These are phyloP conservation scores for Nycteola revayana DNA, from an alignment of 2,888 invertebrate species.

Conservation along the genomic window DNA sequence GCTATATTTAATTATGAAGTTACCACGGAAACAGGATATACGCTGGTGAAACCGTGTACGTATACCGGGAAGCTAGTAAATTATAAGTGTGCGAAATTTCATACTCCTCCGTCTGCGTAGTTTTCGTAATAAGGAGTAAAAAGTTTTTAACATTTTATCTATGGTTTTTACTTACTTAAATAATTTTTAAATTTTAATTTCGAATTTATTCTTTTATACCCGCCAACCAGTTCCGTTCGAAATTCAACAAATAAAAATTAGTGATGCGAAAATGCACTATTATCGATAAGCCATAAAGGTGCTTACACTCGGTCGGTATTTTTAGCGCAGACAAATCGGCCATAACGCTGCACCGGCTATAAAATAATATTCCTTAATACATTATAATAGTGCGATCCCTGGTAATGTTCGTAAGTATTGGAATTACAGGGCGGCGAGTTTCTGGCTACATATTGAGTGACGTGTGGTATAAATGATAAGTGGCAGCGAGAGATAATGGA, in stretches of 20 bases:
- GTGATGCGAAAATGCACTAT: conserved; percentile 21
- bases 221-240: conserved; percentile 2
- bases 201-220: neutral
- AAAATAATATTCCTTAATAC: conserved; percentile 81
- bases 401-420: conserved; percentile 79
- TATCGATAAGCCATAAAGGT: conserved; percentile 26
- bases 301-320: conserved; percentile 50
- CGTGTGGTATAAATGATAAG: conserved; percentile 36
- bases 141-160: no score
- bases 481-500: conserved; percentile 11
- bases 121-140: no score
- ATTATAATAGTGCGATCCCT: conserved; percentile 78
- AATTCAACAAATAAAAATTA: conserved; percentile 27
- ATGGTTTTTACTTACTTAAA: no score
- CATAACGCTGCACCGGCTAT: conserved; percentile 69
- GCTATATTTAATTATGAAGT: no score
- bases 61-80: no score
- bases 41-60: no score
- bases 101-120: no score
- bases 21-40: no score
- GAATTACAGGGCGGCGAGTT: conserved; percentile 78
- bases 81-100: no score
- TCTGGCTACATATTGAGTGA: conserved; percentile 56
- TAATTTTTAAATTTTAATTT: no score
- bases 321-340: conserved; percentile 63